Conservation (phyloP, 2,797 vertebrate genomes). For the Nannoperca australis region DNA sequence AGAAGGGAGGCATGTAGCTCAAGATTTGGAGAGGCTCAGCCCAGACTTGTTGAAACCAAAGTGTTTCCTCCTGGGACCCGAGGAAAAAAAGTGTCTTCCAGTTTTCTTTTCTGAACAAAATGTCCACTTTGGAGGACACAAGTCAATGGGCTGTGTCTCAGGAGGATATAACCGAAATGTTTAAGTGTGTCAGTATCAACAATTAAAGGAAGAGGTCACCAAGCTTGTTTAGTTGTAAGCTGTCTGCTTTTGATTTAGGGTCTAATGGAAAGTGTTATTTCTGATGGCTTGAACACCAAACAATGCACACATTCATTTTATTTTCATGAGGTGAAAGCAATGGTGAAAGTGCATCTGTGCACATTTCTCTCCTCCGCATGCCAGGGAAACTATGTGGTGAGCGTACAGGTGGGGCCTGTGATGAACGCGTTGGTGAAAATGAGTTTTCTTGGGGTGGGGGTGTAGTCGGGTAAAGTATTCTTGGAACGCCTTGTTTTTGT, state of each 20-base stretch:
- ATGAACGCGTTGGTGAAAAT: slow-evolving; percentile 47
- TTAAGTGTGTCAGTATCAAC: too few species aligned
- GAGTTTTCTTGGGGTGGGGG: slow-evolving; percentile 39
- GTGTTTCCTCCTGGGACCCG: too few species aligned
- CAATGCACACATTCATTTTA: slow-evolving; percentile 28
- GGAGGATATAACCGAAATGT: too few species aligned
- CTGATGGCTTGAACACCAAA: slow-evolving; percentile 17
- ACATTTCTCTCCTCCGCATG: slow-evolving; percentile 34
- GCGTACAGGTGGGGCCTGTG: slow-evolving; percentile 53
- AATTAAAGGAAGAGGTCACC: too few species aligned
- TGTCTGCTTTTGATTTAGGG: slow-evolving; percentile 22
- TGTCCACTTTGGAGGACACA: too few species aligned
- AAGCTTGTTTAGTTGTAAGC: not conserved
- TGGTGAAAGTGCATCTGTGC: slow-evolving; percentile 42
- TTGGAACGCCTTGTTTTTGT: slow-evolving; percentile 82
- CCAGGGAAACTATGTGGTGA: slow-evolving; percentile 67
- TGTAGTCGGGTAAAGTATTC: slow-evolving; percentile 48
- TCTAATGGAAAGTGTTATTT: slow-evolving; percentile 21
- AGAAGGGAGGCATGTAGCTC: not conserved
- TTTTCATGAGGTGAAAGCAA: slow-evolving; percentile 27
- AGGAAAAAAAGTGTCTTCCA: too few species aligned
- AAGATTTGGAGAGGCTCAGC: slow-evolving; percentile 10
- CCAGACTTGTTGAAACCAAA: slow-evolving; percentile 33
- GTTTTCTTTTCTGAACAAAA: too few species aligned
- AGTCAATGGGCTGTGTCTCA: too few species aligned